These are phyloP conservation scores for Centrocercus urophasianus DNA, from an alignment of 2,113 vertebrate genomes.

Conservation along the genomic window DNA sequence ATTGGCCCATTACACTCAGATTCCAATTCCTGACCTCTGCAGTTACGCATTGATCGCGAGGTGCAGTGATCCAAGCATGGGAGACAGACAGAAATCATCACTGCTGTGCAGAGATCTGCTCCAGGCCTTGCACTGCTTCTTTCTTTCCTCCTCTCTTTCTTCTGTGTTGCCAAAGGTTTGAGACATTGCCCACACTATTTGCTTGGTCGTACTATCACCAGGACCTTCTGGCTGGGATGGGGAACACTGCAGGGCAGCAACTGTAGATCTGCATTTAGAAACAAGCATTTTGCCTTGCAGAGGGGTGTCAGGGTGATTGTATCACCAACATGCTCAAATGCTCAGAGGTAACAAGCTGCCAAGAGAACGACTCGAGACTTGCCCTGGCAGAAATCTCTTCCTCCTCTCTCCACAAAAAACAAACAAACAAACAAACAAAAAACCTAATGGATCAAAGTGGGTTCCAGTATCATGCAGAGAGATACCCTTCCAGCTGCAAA, in stretches of 20 bases:
- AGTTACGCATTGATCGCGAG: rapidly evolving
- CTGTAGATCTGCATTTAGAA: not conserved
- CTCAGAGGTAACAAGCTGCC: not conserved
- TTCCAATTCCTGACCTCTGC: not conserved
- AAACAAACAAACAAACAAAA: not conserved
- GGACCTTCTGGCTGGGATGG: not conserved
- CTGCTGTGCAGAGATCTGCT: not conserved
- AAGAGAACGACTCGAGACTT: not conserved
- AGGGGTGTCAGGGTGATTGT: not conserved
- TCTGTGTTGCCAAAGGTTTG: not conserved
- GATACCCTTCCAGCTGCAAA: not conserved
- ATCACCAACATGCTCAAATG: not conserved
- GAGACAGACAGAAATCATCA: not conserved
- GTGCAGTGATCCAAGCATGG: rapidly evolving
- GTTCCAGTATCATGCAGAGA: not conserved
- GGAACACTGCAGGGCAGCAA: not conserved
- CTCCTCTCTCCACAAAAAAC: not conserved
- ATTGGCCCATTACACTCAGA: not conserved
- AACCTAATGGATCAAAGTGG: not conserved
- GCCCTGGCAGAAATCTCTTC: not conserved
- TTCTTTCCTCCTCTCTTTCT: not conserved
- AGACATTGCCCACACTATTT: not conserved
- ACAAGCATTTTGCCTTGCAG: not conserved
- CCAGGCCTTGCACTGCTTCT: not conserved
- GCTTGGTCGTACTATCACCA: not conserved